Conservation (phyloP, 2,113 vertebrate genomes). For the Hystrix brachyura region DNA sequence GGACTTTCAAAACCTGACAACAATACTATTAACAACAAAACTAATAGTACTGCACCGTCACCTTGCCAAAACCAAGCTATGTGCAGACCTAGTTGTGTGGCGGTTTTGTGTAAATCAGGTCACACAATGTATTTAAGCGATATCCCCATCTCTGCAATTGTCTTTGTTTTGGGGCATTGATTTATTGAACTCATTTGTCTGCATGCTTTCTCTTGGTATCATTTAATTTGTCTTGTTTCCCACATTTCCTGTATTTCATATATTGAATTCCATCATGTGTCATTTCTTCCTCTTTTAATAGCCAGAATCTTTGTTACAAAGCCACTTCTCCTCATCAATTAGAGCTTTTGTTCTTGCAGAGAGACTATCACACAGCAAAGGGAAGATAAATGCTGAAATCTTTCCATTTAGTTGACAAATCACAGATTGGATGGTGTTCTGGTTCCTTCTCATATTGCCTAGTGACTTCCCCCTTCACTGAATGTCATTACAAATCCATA, state of each 20-base stretch:
- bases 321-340: neutral
- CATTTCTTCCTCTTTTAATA: neutral
- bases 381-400: neutral
- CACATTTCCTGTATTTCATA: neutral
- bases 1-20: neutral
- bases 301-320: neutral
- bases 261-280: too few relatives aligned
- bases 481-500: neutral
- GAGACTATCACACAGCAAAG: neutral
- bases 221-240: neutral
- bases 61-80: accelerated
- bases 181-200: neutral
- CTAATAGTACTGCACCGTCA: too few relatives aligned
- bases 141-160: neutral
- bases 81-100: accelerated
- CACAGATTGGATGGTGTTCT: neutral
- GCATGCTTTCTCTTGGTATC: neutral
- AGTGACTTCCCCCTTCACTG: neutral
- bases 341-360: neutral
- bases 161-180: neutral
- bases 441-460: neutral
- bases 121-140: accelerated
- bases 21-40: neutral
- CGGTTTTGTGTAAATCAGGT: neutral
- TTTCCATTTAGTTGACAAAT: neutral